phyloP scores from a whole-genome alignment of 2,797 vertebrate genomes.

The Chaetophractus vellerosus region DNA sequence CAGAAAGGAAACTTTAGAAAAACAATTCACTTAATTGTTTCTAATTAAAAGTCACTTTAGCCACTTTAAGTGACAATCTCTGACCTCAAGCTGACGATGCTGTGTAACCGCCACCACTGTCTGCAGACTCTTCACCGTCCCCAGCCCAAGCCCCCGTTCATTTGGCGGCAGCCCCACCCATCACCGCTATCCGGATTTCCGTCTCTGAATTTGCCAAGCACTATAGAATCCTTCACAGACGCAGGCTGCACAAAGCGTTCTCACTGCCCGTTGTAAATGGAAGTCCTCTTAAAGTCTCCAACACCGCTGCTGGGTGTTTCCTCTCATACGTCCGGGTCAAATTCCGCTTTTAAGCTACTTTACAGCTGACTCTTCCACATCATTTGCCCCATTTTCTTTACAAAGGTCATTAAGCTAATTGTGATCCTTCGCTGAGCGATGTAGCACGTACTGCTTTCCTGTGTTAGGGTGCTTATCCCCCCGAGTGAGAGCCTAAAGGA shows the following conservation, averaged over 20 bases:
- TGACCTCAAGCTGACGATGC: no score
- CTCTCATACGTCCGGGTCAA: slow-evolving; percentile 85
- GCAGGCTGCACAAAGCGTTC: background rate
- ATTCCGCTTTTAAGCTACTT: slow-evolving; percentile 89
- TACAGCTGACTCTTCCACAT: slow-evolving; percentile 86
- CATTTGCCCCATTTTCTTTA: slow-evolving; percentile 83
- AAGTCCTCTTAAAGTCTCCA: slow-evolving; percentile 67
- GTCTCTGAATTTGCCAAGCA: no score
- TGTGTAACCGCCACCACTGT: no score
- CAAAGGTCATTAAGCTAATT: slow-evolving; percentile 84
- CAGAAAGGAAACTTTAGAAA: no score
- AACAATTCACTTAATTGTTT: no score
- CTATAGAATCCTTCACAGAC: background rate
- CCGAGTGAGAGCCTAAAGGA: slow-evolving; percentile 90
- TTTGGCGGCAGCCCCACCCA: no score
- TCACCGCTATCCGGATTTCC: no score
- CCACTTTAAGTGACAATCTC: no score
- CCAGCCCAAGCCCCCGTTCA: no score
- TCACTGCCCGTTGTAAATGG: rapidly evolving
- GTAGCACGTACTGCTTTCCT: slow-evolving; percentile 68
- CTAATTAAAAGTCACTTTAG: no score
- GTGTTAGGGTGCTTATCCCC: slow-evolving; percentile 88
- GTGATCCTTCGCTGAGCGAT: slow-evolving; percentile 85
- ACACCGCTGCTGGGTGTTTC: slow-evolving; percentile 59
- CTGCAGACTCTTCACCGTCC: no score